A percentile compares a stretch with the other conserved stretches of the same genome.
These are phyloP conservation scores for Cotesia congregata DNA, from an alignment of 2,888 invertebrate genomes.

Conservation along the genomic window DNA sequence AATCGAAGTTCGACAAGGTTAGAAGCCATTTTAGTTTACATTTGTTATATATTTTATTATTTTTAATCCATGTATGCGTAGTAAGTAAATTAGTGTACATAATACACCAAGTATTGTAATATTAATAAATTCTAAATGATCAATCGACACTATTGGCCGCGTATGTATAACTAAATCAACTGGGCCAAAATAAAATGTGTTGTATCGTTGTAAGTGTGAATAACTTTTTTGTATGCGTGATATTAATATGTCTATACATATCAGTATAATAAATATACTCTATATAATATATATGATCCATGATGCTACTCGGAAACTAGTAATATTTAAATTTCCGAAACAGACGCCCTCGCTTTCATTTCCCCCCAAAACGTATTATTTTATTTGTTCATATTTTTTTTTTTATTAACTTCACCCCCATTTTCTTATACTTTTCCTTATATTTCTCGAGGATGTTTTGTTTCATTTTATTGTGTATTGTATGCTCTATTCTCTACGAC, in stretches of 20 bases:
- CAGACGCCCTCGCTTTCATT: conserved; percentile 27
- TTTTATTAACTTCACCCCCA: not conserved
- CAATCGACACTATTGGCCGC: conserved; percentile 40
- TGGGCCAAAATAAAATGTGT: not conserved
- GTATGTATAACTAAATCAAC: conserved; percentile 20
- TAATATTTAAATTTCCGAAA: not conserved
- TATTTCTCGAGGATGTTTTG: not conserved
- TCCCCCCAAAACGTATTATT: conserved; percentile 37
- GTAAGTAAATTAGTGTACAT: not conserved
- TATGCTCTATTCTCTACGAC: not conserved
- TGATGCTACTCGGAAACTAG: not conserved
- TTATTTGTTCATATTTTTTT: not conserved
- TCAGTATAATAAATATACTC: not conserved
- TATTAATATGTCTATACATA: not conserved
- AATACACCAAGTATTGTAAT: too few relatives aligned
- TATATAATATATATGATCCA: too few relatives aligned
- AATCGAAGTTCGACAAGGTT: conserved; percentile 29
- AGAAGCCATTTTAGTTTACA: conserved; percentile 12
- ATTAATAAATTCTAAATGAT: conserved; percentile 13
- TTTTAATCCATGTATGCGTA: conserved; percentile 38
- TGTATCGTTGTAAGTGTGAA: not conserved
- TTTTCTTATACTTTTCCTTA: not conserved
- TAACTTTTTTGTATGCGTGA: not conserved
- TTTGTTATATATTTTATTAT: not conserved
- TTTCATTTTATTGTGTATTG: not conserved